These are phyloP conservation scores for Nicator chloris DNA, from an alignment of 2,113 vertebrate species.

Conservation along the genomic window DNA sequence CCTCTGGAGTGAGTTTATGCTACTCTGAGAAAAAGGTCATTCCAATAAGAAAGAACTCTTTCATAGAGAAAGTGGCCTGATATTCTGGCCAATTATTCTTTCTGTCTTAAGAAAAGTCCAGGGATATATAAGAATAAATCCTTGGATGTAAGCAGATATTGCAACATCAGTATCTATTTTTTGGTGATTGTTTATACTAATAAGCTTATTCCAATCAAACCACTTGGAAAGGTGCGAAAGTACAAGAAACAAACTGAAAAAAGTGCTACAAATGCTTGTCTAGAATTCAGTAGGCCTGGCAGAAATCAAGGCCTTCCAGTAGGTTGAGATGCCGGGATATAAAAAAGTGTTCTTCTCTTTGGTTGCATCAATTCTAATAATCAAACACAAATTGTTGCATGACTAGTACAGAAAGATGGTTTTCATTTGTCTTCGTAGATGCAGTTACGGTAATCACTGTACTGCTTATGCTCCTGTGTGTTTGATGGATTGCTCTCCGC, in stretches of 20 bases:
- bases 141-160: neutral
- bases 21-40: neutral
- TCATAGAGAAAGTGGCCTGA: neutral
- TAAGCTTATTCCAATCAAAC: neutral
- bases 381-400: neutral
- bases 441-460: constrained; percentile 6
- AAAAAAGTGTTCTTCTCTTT: neutral
- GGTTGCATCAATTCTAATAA: neutral
- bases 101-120: neutral
- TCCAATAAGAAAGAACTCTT: neutral
- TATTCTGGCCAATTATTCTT: neutral
- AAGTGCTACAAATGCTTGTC: neutral
- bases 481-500: neutral
- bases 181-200: neutral
- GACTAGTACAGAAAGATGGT: neutral
- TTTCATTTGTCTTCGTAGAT: constrained; percentile 35
- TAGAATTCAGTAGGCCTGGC: neutral
- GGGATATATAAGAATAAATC: neutral
- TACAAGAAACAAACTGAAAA: neutral
- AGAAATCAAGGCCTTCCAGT: neutral
- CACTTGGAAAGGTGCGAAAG: neutral
- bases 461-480: neutral
- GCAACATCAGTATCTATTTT: neutral
- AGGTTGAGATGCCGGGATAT: neutral
- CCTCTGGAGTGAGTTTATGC: neutral